Percentiles rank a stretch among this genome's conserved stretches.
These are phyloP conservation scores for Gambelia wislizenii DNA, from an alignment of 2,797 vertebrate genomes.

Conservation along the genomic window DNA sequence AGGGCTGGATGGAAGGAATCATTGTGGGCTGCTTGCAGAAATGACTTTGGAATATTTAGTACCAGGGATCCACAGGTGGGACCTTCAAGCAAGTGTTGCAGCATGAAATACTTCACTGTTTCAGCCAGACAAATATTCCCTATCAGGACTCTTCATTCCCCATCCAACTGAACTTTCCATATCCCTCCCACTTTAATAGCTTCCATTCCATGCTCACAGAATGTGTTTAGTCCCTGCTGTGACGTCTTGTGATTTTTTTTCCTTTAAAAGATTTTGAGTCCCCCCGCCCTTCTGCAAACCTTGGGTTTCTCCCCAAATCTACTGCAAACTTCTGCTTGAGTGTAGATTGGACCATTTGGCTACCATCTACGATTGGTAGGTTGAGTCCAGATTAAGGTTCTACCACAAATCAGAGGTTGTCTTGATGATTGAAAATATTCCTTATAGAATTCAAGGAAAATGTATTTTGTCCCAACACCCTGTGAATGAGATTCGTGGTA, in stretches of 20 bases:
- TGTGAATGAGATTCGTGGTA: too few relatives aligned
- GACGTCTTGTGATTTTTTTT: too few relatives aligned
- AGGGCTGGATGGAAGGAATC: not conserved
- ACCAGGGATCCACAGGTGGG: not conserved
- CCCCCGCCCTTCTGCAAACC: not conserved
- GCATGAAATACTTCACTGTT: not conserved
- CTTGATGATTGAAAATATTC: too few relatives aligned
- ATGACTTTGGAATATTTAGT: not conserved
- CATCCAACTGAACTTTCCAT: not conserved
- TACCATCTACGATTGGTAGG: too few relatives aligned
- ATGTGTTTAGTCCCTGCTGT: not conserved
- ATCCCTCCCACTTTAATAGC: not conserved
- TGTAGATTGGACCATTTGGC: not conserved
- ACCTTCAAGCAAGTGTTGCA: not conserved
- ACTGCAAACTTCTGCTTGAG: too few relatives aligned
- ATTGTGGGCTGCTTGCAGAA: not conserved
- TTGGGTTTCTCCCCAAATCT: not conserved
- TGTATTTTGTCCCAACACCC: too few relatives aligned
- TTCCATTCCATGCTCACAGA: not conserved
- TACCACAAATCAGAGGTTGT: too few relatives aligned
- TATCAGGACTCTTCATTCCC: too few relatives aligned
- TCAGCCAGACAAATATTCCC: not conserved
- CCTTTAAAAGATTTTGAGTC: not conserved
- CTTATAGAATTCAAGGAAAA: too few relatives aligned
- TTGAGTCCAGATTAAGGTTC: not conserved